Conservation (phyloP, 2,888 invertebrate species). For the Beris morrisii region DNA sequence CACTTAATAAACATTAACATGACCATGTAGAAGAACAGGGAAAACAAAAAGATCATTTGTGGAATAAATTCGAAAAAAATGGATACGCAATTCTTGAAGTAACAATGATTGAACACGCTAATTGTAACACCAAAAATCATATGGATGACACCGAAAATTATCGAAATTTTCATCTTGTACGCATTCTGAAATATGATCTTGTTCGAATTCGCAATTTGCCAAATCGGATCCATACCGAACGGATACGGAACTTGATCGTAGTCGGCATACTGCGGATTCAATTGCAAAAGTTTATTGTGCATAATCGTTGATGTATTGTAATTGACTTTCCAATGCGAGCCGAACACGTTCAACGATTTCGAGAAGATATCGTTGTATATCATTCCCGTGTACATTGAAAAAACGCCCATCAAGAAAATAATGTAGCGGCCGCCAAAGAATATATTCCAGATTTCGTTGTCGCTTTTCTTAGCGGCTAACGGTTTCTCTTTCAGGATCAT, state of each 20-base stretch:
- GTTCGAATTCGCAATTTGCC: constrained; percentile 76
- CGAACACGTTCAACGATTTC: constrained; percentile 93
- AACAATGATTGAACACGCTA: constrained; percentile 80
- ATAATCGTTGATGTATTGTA: constrained; percentile 61
- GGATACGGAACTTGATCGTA: constrained; percentile 73
- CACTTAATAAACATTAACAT: constrained; percentile 96
- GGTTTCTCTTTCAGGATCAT: constrained; percentile 95
- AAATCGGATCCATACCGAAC: constrained; percentile 81
- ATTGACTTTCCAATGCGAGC: constrained; percentile 78
- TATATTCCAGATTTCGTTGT: constrained; percentile 96
- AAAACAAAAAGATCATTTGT: constrained; percentile 85
- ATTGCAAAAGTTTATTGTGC: constrained; percentile 60
- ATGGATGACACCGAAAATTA: constrained; percentile 93
- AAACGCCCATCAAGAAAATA: constrained; percentile 93
- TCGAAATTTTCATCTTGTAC: constrained; percentile 94
- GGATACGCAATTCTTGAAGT: constrained; percentile 79
- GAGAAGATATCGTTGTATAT: constrained; percentile 98
- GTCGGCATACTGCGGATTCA: constrained; percentile 67
- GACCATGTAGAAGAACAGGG: constrained; percentile 95
- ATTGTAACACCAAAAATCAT: constrained; percentile 95
- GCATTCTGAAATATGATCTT: constrained; percentile 90
- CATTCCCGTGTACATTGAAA: constrained; percentile 97
- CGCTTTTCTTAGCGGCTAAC: constrained; percentile 81
- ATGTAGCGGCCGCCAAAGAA: constrained; percentile 98
- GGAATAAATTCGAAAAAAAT: constrained; percentile 94